Evolutionary conservation across 2,113 vertebrate genomes (phyloP), one percentile per base, ranked within the genome.

Genomic region (Pampusana beccarii): DNA sequence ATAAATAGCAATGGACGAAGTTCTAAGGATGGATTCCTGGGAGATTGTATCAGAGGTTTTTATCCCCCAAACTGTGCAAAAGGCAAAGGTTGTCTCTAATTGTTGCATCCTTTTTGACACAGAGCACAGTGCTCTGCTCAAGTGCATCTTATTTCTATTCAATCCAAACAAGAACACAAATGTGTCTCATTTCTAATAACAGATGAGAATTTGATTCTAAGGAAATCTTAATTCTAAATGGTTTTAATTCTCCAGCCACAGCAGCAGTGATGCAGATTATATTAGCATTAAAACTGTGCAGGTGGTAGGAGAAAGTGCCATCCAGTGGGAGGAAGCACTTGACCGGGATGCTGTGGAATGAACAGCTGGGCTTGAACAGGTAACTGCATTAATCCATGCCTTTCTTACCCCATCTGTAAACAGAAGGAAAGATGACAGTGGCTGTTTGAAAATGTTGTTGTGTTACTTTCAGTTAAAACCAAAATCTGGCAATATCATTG

Each of bases 11-110:
- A 46, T 26, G 20, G 71, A 38, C 64, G 92, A 80, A 42, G 51
- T 82, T 94, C 21, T 80, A 20, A 79, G 82, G 53, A 54, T 86
- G 57, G 69, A 96, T 92, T 95, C 75, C 61, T 93, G 48, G 64
- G 48, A 86, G 90, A 67, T 66, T 88, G 38, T 34, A 80, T 94
- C 74, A 77, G 48, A 42, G 28, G 6, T 34, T 54, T 56, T 74
- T 90, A 40, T 80, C 93, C 28, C 60, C 79, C 42, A 44, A 74
- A 80, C 42, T 50, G 42, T 90, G 64, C 23, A 73, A 87, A 87
- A 70, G 42, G 28, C 71, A 54, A 11, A 1, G 1, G 17, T 50
- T 90, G 28, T 85, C 36, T 94, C 69, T 50, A 87, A 42, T 44
- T 80, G 48, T 42, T 91, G 19, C 20, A 46, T 93, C 57, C 51